A percentile compares a stretch with the other conserved stretches of the same genome.
phyloP scores from a whole-genome alignment of 1,140 invertebrate species.

The Euwallacea fornicatus region DNA sequence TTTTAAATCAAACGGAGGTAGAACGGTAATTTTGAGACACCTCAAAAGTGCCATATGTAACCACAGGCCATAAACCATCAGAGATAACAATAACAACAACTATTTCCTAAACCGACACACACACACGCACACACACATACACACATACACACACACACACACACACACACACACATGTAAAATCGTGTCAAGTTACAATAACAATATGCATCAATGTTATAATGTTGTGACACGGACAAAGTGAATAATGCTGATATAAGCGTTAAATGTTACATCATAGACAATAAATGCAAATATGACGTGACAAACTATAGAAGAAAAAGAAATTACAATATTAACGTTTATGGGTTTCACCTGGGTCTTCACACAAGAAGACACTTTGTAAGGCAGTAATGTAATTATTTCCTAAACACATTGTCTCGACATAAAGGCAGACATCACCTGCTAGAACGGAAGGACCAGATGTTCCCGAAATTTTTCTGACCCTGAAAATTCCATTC shows the following conservation, averaged over 20 bases:
- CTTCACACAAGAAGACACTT: too few relatives aligned
- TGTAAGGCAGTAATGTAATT: too few relatives aligned
- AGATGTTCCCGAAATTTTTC: slow-evolving; percentile 23
- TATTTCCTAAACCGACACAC: too few relatives aligned
- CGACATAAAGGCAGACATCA: slow-evolving; percentile 20
- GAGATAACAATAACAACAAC: too few relatives aligned
- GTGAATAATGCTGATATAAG: slow-evolving; percentile 9
- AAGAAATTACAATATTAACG: too few relatives aligned
- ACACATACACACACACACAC: not conserved
- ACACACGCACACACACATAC: too few relatives aligned
- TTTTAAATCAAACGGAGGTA: too few relatives aligned
- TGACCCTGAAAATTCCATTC: slow-evolving; percentile 34
- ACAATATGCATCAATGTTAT: slow-evolving; percentile 1
- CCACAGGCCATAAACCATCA: too few relatives aligned
- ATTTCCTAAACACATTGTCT: not conserved
- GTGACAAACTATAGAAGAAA: not conserved
- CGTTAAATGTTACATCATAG: slow-evolving; percentile 7
- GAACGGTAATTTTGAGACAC: too few relatives aligned
- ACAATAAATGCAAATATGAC: not conserved
- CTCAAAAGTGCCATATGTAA: too few relatives aligned
- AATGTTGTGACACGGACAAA: slow-evolving; percentile 7
- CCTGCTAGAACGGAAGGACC: slow-evolving; percentile 22
- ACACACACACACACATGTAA: not conserved
- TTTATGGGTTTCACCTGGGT: too few relatives aligned
- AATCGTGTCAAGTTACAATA: slow-evolving; percentile 12